These are phyloP conservation scores for Neodiprion fabricii DNA, from an alignment of 1,140 invertebrate species.

Conservation along the genomic window DNA sequence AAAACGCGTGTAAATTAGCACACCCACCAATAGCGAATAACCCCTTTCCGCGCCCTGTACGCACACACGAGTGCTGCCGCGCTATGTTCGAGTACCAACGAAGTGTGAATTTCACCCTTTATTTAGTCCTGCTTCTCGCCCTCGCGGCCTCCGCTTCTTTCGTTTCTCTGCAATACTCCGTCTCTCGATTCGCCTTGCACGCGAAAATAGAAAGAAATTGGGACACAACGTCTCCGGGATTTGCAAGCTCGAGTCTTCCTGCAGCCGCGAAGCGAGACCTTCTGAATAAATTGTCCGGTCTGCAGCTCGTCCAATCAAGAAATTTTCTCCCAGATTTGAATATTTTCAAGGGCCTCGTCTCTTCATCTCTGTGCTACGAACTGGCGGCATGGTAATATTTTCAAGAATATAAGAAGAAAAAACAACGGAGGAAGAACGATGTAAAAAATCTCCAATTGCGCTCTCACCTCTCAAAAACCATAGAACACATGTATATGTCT, in stretches of 20 bases:
- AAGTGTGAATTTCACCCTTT: conserved; percentile 37
- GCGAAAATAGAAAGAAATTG: background rate
- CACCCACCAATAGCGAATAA: conserved; percentile 43
- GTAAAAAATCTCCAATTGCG: no score
- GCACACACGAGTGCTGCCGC: conserved; percentile 19
- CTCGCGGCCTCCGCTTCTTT: background rate
- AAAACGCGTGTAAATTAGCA: conserved; percentile 55
- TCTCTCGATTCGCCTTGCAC: background rate
- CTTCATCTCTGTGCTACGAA: no score
- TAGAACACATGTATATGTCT: no score
- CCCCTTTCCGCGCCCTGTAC: conserved; percentile 27
- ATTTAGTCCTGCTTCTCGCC: background rate
- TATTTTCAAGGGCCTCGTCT: no score
- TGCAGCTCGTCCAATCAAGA: background rate
- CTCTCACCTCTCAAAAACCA: no score
- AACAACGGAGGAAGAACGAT: no score
- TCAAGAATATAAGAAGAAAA: no score
- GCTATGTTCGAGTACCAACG: conserved; percentile 27
- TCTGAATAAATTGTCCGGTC: background rate
- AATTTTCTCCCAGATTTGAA: no score
- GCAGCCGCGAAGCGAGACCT: background rate
- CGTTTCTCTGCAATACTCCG: background rate
- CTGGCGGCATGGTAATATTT: no score
- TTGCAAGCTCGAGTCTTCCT: no score
- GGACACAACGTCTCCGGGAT: background rate